Evolutionary conservation across 2,113 vertebrate species (phyloP).

Genomic region (Diphyllodes magnificus): DNA sequence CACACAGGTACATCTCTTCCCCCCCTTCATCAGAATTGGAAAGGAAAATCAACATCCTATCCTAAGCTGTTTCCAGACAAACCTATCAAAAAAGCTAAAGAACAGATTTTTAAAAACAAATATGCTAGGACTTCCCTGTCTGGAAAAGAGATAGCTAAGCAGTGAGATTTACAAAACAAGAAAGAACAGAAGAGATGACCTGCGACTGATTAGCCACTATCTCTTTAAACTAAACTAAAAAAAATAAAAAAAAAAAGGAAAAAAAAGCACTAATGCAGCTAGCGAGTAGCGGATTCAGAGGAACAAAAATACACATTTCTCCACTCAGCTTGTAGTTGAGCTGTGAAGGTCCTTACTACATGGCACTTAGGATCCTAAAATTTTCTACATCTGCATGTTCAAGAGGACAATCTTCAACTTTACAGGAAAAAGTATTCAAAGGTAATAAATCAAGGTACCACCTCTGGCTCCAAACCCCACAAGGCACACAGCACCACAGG

Average conservation of each 20-base stretch:
- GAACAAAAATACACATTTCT: background rate
- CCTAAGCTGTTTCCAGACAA: background rate
- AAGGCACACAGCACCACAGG: background rate
- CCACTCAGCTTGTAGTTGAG: background rate
- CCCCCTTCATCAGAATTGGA: rapidly evolving
- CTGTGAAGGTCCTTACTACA: background rate
- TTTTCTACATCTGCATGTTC: background rate
- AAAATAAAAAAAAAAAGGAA: too few species aligned
- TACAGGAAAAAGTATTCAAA: background rate
- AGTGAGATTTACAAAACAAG: background rate
- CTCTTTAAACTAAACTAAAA: background rate
- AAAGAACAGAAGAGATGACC: background rate
- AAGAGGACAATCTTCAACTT: background rate
- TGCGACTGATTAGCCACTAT: background rate
- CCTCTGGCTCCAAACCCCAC: background rate
- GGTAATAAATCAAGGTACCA: background rate
- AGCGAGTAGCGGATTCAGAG: background rate
- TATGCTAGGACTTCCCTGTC: background rate
- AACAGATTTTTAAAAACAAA: background rate
- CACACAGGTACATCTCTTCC: background rate
- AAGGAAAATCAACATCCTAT: background rate
- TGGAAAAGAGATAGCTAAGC: background rate
- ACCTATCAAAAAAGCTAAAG: background rate
- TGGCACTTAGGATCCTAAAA: background rate
- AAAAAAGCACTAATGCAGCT: background rate